Conservation (phyloP, 2,113 vertebrate genomes). For the Neogobius melanostomus region DNA sequence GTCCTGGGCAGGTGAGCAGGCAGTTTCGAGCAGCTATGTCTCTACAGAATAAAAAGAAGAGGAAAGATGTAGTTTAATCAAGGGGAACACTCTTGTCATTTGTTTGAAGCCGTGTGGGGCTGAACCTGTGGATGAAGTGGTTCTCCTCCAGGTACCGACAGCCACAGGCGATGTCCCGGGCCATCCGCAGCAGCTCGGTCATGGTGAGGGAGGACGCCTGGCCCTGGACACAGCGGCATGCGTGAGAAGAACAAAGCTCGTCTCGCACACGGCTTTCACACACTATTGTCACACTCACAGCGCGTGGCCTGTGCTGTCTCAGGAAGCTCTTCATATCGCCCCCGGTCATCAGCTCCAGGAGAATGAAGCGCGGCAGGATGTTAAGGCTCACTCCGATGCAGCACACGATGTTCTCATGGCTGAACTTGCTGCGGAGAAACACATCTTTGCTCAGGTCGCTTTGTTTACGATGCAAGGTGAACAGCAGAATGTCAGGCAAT, state of each 20-base stretch:
- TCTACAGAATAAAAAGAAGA: conserved; percentile 59
- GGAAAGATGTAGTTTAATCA: conserved; percentile 4
- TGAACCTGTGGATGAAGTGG: conserved; percentile 91
- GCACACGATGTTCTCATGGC: conserved; percentile 86
- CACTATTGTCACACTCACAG: conserved; percentile 69
- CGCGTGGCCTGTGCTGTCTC: conserved; percentile 83
- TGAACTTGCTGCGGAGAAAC: conserved; percentile 83
- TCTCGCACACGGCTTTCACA: conserved; percentile 1
- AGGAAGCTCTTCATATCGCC: conserved; percentile 94
- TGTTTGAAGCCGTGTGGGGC: background rate
- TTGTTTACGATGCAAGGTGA: background rate
- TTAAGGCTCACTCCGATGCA: conserved; percentile 88
- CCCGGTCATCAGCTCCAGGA: conserved; percentile 92
- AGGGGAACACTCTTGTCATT: background rate
- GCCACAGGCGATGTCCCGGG: conserved; percentile 87
- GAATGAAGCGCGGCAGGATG: conserved; percentile 86
- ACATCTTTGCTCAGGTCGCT: background rate
- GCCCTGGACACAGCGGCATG: conserved; percentile 69
- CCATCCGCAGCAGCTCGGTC: conserved; percentile 87
- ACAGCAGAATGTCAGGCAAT: background rate
- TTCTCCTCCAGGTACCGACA: conserved; percentile 92
- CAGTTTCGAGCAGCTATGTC: conserved; percentile 93
- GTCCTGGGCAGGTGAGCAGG: conserved; percentile 84
- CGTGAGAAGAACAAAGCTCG: background rate
- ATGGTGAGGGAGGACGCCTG: conserved; percentile 82